Evolutionary conservation across 1,140 invertebrate species (phyloP).

Genomic region (Temnothorax longispinosus): DNA sequence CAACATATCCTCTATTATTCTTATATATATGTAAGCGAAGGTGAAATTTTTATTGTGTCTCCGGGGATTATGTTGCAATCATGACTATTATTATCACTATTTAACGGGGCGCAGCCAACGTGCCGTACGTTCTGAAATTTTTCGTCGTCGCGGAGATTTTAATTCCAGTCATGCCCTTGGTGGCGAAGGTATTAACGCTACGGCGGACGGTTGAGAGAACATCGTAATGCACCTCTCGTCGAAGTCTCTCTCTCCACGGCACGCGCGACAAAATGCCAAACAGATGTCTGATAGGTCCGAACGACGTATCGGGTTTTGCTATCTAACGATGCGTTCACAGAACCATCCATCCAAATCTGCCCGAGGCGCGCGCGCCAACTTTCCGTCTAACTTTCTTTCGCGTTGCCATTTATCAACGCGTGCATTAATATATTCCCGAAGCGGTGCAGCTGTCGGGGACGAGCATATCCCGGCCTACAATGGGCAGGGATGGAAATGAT

Average conservation of each 20-base stretch:
- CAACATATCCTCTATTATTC: not conserved
- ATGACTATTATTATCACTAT: not conserved
- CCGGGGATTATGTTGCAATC: constrained; percentile 19
- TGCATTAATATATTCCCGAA: constrained; percentile 73
- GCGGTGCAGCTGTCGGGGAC: constrained; percentile 64
- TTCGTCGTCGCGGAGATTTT: not conserved
- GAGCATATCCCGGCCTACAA: constrained; percentile 60
- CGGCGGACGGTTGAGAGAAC: constrained; percentile 21
- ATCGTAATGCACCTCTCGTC: constrained; percentile 47
- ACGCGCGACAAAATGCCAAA: constrained; percentile 60
- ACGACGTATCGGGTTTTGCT: constrained; percentile 52
- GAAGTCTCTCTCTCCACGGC: constrained; percentile 25
- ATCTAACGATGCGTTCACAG: constrained; percentile 63
- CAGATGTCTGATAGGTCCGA: constrained; percentile 49
- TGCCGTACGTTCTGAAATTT: not conserved
- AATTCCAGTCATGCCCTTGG: constrained; percentile 27
- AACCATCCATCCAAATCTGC: constrained; percentile 67
- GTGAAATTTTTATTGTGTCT: not conserved
- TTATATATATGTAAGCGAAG: not conserved
- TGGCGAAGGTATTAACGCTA: constrained; percentile 13
- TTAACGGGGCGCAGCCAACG: not conserved
- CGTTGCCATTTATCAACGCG: constrained; percentile 69
- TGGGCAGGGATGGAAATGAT: constrained; percentile 56
- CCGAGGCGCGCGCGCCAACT: constrained; percentile 66
- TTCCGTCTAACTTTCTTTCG: constrained; percentile 70